A percentile compares a stretch with the other conserved stretches of the same genome.
These are phyloP conservation scores for Hydroisotoma schaefferi DNA, from an alignment of 2,888 invertebrate species.

Conservation along the genomic window DNA sequence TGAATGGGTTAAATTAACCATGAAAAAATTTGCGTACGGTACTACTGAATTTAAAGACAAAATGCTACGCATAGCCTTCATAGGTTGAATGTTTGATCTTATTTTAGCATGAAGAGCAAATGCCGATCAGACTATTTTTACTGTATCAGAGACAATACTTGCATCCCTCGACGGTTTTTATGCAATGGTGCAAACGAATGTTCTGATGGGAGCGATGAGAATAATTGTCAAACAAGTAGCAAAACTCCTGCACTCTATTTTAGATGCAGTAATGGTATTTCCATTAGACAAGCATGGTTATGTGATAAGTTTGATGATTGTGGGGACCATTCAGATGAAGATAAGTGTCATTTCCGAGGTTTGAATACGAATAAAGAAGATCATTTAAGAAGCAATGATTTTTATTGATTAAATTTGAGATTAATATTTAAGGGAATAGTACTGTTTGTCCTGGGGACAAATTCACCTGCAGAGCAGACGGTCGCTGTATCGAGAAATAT, in stretches of 20 bases:
- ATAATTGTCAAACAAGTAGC: slow-evolving; percentile 9
- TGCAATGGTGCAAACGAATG: slow-evolving; percentile 14
- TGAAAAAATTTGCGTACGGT: neutral
- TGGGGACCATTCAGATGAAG: slow-evolving; percentile 18
- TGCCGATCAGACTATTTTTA: slow-evolving; percentile 19
- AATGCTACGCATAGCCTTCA: neutral
- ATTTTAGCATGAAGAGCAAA: slow-evolving; percentile 5
- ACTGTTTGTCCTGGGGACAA: neutral
- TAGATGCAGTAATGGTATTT: slow-evolving; percentile 26
- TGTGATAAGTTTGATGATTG: slow-evolving; percentile 20
- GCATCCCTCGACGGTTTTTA: slow-evolving; percentile 10
- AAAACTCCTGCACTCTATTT: slow-evolving; percentile 14
- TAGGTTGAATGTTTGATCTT: neutral
- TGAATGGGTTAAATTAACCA: slow-evolving; percentile 24
- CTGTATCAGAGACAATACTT: slow-evolving; percentile 6
- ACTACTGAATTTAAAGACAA: neutral
- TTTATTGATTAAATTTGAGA: neutral
- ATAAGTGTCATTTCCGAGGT: neutral
- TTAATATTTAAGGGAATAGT: neutral
- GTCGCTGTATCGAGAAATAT: slow-evolving; percentile 16
- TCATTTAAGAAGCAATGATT: too few relatives aligned
- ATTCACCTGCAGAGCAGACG: neutral
- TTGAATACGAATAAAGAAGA: too few relatives aligned
- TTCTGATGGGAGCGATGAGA: slow-evolving; percentile 20
- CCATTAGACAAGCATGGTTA: slow-evolving; percentile 6